A percentile compares a stretch with the other conserved stretches of the same genome.
phyloP scores from a whole-genome alignment of 2,113 vertebrate genomes.

The Cyrtonyx montezumae region DNA sequence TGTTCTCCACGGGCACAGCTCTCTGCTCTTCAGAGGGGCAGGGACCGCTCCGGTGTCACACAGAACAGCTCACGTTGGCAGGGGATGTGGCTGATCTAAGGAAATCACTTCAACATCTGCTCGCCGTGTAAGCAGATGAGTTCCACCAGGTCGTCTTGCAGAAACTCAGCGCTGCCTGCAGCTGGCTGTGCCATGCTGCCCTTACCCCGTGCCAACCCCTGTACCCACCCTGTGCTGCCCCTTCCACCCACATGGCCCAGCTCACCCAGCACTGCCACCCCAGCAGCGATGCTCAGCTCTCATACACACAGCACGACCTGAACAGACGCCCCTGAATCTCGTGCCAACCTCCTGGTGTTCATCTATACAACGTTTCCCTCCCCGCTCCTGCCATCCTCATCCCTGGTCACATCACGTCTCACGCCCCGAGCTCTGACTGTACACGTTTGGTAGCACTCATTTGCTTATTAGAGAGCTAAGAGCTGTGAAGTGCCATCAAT shows the following conservation, averaged over 20 bases:
- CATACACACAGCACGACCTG: rapidly evolving
- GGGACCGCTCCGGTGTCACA: rapidly evolving
- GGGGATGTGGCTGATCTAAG: background rate
- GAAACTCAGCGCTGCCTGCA: rapidly evolving
- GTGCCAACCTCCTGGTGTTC: background rate
- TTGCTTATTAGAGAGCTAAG: background rate
- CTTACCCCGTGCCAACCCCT: too few relatives aligned
- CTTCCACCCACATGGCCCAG: too few relatives aligned
- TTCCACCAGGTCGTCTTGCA: background rate
- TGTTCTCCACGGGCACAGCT: rapidly evolving
- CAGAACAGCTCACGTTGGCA: background rate
- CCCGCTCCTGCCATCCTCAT: background rate
- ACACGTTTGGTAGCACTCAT: background rate
- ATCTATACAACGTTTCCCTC: rapidly evolving
- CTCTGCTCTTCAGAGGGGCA: background rate
- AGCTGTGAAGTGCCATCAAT: background rate
- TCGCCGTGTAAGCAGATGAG: background rate
- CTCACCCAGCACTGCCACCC: background rate
- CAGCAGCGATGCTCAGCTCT: background rate
- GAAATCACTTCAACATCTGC: constrained; percentile 8
- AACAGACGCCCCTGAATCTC: background rate
- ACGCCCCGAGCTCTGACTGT: background rate
- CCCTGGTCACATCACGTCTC: background rate
- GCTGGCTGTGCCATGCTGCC: background rate
- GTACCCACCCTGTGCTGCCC: too few relatives aligned